A percentile compares a stretch with the other conserved stretches of the same genome.
Evolutionary conservation across 2,888 invertebrate genomes (phyloP).

Genomic region (Incurvaria masculella): DNA sequence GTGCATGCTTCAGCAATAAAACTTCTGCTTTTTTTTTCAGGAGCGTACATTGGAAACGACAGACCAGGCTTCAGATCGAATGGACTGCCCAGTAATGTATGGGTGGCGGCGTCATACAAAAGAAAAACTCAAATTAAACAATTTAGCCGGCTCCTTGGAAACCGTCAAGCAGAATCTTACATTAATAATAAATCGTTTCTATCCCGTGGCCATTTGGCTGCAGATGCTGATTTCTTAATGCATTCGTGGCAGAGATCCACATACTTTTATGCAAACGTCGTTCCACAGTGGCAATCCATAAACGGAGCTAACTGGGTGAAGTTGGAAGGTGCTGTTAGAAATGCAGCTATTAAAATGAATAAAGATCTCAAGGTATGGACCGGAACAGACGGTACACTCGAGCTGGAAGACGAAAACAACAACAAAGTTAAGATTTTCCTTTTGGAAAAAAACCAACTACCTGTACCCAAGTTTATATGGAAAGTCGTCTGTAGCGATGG

Average conservation of each 20-base stretch:
- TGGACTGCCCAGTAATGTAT: constrained; percentile 22
- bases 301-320: constrained; percentile 50
- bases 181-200: constrained; percentile 28
- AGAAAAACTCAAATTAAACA: constrained; percentile 25
- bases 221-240: constrained; percentile 49
- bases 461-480: constrained; percentile 43
- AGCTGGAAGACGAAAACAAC: constrained; percentile 29
- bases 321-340: constrained; percentile 38
- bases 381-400: constrained; percentile 35
- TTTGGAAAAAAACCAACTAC: constrained; percentile 26
- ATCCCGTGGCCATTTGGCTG: constrained; percentile 47
- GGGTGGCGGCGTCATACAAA: constrained; percentile 23
- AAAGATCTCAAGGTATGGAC: constrained; percentile 36
- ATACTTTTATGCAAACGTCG: constrained; percentile 48
- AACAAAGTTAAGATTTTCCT: constrained; percentile 29
- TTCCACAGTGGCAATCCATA: constrained; percentile 48
- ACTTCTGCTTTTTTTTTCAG: constrained; percentile 1
- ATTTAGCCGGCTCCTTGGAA: constrained; percentile 27
- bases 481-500: constrained; percentile 38
- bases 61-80: constrained; percentile 29
- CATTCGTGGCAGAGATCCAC: constrained; percentile 41
- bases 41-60: constrained; percentile 16
- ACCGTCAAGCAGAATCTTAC: constrained; percentile 24
- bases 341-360: constrained; percentile 26
- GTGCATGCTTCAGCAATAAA: constrained; percentile 1